Evolutionary conservation across 2,888 invertebrate species (phyloP).

Genomic region (Ennomos fuscantarius): DNA sequence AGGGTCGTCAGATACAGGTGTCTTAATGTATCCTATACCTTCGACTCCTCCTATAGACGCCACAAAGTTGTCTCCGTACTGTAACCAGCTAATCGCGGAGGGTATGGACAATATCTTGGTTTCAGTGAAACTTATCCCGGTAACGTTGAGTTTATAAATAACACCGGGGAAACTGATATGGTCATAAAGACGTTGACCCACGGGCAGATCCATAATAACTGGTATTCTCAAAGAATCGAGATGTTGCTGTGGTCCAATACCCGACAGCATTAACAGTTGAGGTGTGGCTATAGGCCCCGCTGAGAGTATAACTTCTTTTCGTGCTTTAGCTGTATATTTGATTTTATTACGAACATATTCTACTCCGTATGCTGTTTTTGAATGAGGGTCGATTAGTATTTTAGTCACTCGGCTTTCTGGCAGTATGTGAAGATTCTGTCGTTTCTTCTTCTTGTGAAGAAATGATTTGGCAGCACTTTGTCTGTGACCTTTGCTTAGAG

Average conservation of each 20-base stretch:
- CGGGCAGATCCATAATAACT: conserved; percentile 87
- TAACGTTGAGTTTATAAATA: conserved; percentile 69
- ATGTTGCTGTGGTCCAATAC: conserved; percentile 85
- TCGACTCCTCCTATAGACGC: conserved; percentile 88
- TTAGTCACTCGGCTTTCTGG: conserved; percentile 87
- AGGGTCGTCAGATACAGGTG: conserved; percentile 82
- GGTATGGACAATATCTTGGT: conserved; percentile 44
- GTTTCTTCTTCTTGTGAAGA: conserved; percentile 83
- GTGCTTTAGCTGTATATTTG: conserved; percentile 81
- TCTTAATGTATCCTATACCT: conserved; percentile 87
- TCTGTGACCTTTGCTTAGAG: conserved; percentile 84
- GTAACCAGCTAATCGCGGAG: conserved; percentile 59
- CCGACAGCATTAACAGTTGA: conserved; percentile 95
- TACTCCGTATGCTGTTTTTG: conserved; percentile 88
- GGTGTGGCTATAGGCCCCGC: conserved; percentile 96
- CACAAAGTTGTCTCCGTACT: conserved; percentile 72
- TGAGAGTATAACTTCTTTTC: conserved; percentile 93
- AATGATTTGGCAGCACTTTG: conserved; percentile 88
- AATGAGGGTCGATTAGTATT: conserved; percentile 86
- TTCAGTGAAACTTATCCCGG: conserved; percentile 66
- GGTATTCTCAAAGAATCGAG: conserved; percentile 83
- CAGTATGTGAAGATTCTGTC: conserved; percentile 88
- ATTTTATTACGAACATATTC: conserved; percentile 85
- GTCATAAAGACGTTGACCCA: conserved; percentile 88
- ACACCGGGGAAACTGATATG: conserved; percentile 84